Base-by-base conservation (phyloP, 2,888 invertebrate genomes). In the Terebella lapidaria region DNA sequence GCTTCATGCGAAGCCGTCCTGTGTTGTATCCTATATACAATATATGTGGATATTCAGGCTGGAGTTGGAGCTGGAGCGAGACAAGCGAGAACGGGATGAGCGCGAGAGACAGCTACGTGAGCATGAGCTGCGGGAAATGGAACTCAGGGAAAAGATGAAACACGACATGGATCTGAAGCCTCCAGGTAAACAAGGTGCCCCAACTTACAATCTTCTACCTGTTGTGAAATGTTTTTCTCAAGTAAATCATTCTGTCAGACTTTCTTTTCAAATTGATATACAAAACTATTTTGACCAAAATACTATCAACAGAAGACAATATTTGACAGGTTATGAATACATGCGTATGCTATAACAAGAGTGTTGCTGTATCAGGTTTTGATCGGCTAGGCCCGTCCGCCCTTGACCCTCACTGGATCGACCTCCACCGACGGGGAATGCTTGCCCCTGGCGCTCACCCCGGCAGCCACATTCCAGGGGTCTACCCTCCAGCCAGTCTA, bases 71-170 rank as follows among this genome's bases (percentile, higher is more conserved):
- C 86, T 89, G 60, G 89, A 89, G 75, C 80, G 89, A 59, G 90
- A 90, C 78, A 89, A 90, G 67, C 82, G 89, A 54, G 84, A 77
- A 59, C 62, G 78, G 18, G 78, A 78, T 57, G 75, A 74, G 3
- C 65, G 79, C 29, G 79, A 79, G 59, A 56, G 79, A n/a, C 78
- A 78, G 46, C 59, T 77, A 20, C 63, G 79, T 58, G 79, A 85
- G 69, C 78, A 86, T 5, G 86, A 86, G 71, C 80, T 86, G 35
- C 75, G 86, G 25, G 91, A 91, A 64, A 68, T 78, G 72, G 81
- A 92, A 77, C 83, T 91, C 67, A 89, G 89, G 75, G 91, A 91
- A 74, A 84, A 92, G 67, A 84, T 94, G 67, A 92, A 94, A 82
- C 93, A 93, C 76, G 94, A 83, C 89, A 67, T 79, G 64, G 94